Percentiles rank a stretch among this genome's conserved stretches.
Evolutionary conservation across 1,140 invertebrate genomes (phyloP).

Genomic region (Pseudomyrmex gracilis): DNA sequence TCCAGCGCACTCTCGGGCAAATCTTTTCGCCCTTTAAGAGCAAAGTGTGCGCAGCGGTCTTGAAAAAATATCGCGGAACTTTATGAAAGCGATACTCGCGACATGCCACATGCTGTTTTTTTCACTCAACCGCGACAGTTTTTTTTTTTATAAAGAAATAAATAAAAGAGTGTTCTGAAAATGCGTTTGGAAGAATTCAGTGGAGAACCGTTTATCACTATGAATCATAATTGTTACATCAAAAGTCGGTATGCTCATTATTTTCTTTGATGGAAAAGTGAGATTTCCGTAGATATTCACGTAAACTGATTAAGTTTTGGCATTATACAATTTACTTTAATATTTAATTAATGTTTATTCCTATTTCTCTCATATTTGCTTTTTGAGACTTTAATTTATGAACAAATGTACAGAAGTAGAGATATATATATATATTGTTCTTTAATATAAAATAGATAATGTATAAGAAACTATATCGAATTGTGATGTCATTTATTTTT

Average conservation of each 20-base stretch:
- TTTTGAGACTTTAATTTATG: too few species aligned
- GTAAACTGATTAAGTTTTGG: too few species aligned
- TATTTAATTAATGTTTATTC: too few species aligned
- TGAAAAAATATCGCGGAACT: constrained; percentile 34
- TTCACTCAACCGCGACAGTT: not conserved
- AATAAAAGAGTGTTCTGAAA: not conserved
- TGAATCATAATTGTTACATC: too few species aligned
- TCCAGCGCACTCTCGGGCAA: not conserved
- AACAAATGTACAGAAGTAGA: not conserved
- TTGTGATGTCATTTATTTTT: not conserved
- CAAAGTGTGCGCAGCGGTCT: constrained; percentile 4
- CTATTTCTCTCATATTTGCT: too few species aligned
- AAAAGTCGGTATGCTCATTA: too few species aligned
- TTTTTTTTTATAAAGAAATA: not conserved
- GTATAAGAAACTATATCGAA: not conserved
- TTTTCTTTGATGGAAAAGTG: too few species aligned
- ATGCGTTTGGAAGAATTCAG: constrained; percentile 7
- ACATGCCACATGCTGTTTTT: constrained; percentile 40
- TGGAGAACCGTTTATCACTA: too few species aligned
- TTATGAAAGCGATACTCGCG: constrained; percentile 6
- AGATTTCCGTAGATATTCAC: too few species aligned
- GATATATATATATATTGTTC: not conserved
- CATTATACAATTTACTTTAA: too few species aligned
- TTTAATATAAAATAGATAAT: not conserved
- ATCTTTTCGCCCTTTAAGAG: constrained; percentile 25